These are phyloP conservation scores for Drosophila murphyi DNA, from an alignment of 1,140 invertebrate species.

Conservation along the genomic window DNA sequence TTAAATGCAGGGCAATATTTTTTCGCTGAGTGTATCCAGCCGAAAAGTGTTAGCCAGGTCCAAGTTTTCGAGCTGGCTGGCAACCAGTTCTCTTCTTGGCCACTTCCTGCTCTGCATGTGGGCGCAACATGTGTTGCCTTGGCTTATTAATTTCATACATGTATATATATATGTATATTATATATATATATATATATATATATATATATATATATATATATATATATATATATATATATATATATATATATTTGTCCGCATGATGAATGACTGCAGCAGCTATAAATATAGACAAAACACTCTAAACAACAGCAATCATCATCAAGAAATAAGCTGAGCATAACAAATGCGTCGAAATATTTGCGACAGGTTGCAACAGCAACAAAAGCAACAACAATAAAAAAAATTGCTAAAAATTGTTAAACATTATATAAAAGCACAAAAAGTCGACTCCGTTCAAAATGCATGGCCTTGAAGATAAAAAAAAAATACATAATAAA, in stretches of 20 bases:
- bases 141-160: constrained; percentile 44
- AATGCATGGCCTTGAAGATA: constrained; percentile 76
- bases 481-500: constrained; percentile 28
- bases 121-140: constrained; percentile 53
- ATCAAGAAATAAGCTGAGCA: constrained; percentile 80
- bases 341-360: constrained; percentile 82
- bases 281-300: constrained; percentile 62
- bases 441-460: constrained; percentile 71
- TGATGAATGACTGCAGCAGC: constrained; percentile 79
- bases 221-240: neutral
- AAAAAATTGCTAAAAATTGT: constrained; percentile 46
- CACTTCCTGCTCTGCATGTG: constrained; percentile 76
- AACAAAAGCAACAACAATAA: constrained; percentile 41
- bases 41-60: too few relatives aligned
- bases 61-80: neutral
- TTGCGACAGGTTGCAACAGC: constrained; percentile 78
- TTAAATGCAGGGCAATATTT: too few relatives aligned
- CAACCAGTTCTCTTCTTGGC: constrained; percentile 47
- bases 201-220: neutral
- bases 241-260: constrained; percentile 12
- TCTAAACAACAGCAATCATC: constrained; percentile 53
- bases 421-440: constrained; percentile 74
- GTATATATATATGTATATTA: neutral
- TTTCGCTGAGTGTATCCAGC: too few relatives aligned
- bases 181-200: neutral